Evolutionary conservation across 2,113 vertebrate genomes (phyloP).

Genomic region (Malurus cyaneus): DNA sequence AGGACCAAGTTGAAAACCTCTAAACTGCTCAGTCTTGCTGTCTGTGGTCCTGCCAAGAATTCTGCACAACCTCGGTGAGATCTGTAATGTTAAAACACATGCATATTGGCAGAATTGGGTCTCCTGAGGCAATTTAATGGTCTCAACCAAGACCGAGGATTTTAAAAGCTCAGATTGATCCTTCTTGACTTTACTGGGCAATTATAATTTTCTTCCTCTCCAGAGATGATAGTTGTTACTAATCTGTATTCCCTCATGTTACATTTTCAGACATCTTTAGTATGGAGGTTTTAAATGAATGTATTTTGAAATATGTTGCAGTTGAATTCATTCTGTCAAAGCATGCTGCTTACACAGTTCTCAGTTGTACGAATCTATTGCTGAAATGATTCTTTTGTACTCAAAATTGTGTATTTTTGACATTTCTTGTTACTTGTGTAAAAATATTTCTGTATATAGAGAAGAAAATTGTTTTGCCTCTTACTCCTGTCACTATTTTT

Average conservation of each 20-base stretch:
- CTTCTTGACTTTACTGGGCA: not conserved
- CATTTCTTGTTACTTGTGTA: slow-evolving; percentile 58
- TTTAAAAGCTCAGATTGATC: slow-evolving; percentile 17
- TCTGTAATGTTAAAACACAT: not conserved
- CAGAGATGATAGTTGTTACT: not conserved
- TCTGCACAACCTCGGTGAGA: not conserved
- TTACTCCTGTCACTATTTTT: not conserved
- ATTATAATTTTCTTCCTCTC: not conserved
- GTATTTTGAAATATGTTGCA: slow-evolving; percentile 45
- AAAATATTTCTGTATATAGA: slow-evolving; percentile 64
- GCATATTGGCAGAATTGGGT: not conserved
- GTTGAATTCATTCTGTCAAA: slow-evolving; percentile 52
- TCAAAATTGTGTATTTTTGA: slow-evolving; percentile 51
- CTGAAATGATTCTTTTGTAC: slow-evolving; percentile 54
- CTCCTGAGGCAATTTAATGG: not conserved
- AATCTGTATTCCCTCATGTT: not conserved
- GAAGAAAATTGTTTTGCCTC: slow-evolving; percentile 41
- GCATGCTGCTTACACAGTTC: slow-evolving; percentile 58
- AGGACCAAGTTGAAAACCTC: slow-evolving; percentile 27
- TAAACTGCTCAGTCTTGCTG: slow-evolving; percentile 18
- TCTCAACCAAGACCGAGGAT: not conserved
- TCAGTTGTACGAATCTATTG: slow-evolving; percentile 49
- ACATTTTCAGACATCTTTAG: not conserved
- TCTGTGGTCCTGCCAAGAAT: not conserved
- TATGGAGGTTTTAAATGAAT: slow-evolving; percentile 50